These are phyloP conservation scores for Nothobranchius kuhntae DNA, from an alignment of 2,113 vertebrate species.

Conservation along the genomic window DNA sequence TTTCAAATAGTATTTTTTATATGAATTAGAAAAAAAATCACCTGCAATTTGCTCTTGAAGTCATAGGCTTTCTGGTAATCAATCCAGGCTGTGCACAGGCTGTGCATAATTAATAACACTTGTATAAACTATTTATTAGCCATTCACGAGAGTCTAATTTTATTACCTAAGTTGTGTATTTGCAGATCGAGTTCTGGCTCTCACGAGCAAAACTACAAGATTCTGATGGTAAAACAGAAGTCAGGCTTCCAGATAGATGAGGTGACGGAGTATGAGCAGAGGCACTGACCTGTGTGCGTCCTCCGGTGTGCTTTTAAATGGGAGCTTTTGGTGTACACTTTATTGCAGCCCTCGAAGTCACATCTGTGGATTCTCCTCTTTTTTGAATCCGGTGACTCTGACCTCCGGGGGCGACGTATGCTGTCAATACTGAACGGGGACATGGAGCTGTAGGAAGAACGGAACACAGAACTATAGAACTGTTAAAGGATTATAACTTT, in stretches of 20 bases:
- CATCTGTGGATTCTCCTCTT: constrained; percentile 98
- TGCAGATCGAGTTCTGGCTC: too few relatives aligned
- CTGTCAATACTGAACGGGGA: constrained; percentile 99
- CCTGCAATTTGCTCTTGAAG: too few relatives aligned
- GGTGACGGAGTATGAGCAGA: neutral
- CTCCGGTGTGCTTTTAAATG: constrained; percentile 98
- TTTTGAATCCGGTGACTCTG: constrained; percentile 97
- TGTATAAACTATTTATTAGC: too few relatives aligned
- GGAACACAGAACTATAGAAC: neutral
- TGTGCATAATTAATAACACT: too few relatives aligned
- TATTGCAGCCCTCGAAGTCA: constrained; percentile 99
- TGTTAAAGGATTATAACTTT: neutral
- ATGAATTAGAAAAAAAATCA: too few relatives aligned
- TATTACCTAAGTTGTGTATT: too few relatives aligned
- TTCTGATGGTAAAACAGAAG: too few relatives aligned
- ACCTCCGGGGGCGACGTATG: constrained; percentile 93
- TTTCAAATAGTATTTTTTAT: too few relatives aligned
- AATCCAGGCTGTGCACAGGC: too few relatives aligned
- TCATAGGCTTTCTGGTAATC: too few relatives aligned
- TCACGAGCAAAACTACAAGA: too few relatives aligned
- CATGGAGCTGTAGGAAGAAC: constrained; percentile 86
- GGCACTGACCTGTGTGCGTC: constrained; percentile 91
- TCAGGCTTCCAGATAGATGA: neutral
- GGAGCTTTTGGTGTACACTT: constrained; percentile 99
- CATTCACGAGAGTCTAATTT: too few relatives aligned